Evolutionary conservation across 2,797 vertebrate genomes (phyloP).

Genomic region (Alca torda): DNA sequence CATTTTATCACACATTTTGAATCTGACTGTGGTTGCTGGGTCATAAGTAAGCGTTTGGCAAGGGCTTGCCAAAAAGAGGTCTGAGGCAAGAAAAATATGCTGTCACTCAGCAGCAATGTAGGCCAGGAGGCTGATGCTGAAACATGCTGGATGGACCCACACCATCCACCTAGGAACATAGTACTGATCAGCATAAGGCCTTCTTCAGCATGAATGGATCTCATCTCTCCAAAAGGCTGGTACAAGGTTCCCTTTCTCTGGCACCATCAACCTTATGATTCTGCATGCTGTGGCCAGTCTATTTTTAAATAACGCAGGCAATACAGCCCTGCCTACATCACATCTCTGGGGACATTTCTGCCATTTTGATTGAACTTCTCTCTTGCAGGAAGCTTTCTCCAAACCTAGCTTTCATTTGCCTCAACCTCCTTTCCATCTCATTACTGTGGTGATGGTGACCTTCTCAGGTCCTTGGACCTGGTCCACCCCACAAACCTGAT

Average conservation of each 20-base stretch:
- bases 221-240: not conserved
- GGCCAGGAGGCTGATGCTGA: not conserved
- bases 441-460: not conserved
- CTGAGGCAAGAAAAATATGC: not conserved
- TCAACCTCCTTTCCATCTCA: not conserved
- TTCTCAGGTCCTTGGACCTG: not conserved
- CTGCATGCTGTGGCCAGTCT: not conserved
- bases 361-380: not conserved
- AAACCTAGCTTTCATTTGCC: not conserved
- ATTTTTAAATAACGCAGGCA: not conserved
- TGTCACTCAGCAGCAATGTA: rapidly evolving
- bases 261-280: not conserved
- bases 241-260: not conserved
- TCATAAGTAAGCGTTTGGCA: rapidly evolving
- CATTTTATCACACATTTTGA: not conserved
- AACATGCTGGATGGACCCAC: not conserved
- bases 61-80: not conserved
- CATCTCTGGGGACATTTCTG: not conserved
- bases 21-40: not conserved
- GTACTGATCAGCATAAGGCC: not conserved
- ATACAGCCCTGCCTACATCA: not conserved
- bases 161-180: not conserved
- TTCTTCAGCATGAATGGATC: not conserved
- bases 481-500: not conserved
- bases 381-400: not conserved